Evolutionary conservation across 2,888 invertebrate genomes (phyloP), one percentile per base, ranked within the genome.

Genomic region (Apotomis capreana): DNA sequence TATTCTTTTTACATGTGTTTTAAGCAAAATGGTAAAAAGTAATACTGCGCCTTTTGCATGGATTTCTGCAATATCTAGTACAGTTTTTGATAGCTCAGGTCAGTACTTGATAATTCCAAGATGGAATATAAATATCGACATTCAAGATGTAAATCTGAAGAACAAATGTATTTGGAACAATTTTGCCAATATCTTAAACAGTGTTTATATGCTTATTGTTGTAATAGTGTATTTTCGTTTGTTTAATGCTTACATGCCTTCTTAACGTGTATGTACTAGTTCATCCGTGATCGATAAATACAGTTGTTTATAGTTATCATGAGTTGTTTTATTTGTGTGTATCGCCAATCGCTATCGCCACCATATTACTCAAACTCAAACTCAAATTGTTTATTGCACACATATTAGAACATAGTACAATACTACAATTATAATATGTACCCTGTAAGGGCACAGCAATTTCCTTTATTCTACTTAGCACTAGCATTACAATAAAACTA

Each of bases 181-280:
- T 72, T 83, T 87, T 46, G 78, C 80, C 0, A 82, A 80, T 74
- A 75, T 83, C 36, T 12, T 83, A 0, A 85, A 86, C 64, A 76
- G 76, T 75, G 59, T 79, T 4, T 68, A 10, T 69, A 71, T 70
- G n/a, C 26, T 70, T 61, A 26, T 80, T 26, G 68, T 79, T 49
- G n/a, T 78, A 52, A 46, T 78, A 70, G 71, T 76, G 13, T 86
- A 85, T 74, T 26, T 83, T 10, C 71, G 70, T 69, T 65, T 84
- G 70, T 86, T 82, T 70, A 49, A 64, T 51, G 12, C 70, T 9
- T 79, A 79, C 49, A 76, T 87, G 15, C 87, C 87, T 40, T 40
- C 40, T 5, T 40, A 5, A 6, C 0, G 5, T 40, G 40, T 6
- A 40, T 40, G 40, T 6, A 40, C 40, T 4, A 40, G 40, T 40